These are phyloP conservation scores for Mellilla xanthometata DNA, from an alignment of 2,888 invertebrate genomes.

Conservation along the genomic window DNA sequence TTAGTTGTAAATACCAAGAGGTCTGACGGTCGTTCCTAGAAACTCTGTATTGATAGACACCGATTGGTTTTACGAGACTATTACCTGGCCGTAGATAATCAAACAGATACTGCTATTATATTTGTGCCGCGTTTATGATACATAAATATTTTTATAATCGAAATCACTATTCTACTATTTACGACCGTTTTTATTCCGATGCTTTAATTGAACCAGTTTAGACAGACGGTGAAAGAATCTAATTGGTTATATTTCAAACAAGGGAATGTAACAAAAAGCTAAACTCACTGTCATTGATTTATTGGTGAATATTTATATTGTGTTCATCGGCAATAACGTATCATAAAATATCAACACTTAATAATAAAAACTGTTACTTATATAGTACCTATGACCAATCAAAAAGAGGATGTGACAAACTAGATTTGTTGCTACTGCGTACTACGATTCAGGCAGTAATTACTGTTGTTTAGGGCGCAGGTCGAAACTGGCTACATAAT, in stretches of 20 bases:
- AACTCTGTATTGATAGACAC: constrained; percentile 16
- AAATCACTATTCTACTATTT: constrained; percentile 41
- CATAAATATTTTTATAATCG: constrained; percentile 43
- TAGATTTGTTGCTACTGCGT: too few relatives aligned
- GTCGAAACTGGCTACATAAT: too few relatives aligned
- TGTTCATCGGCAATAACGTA: constrained; percentile 15
- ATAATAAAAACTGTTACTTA: too few relatives aligned
- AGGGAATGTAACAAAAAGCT: constrained; percentile 29
- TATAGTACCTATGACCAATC: too few relatives aligned
- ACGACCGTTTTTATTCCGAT: constrained; percentile 40
- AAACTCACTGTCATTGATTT: constrained; percentile 32
- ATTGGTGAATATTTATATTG: constrained; percentile 27
- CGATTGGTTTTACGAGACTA: constrained; percentile 28
- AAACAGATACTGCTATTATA: constrained; percentile 36
- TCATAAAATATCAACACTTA: constrained; percentile 13
- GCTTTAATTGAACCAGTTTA: constrained; percentile 38
- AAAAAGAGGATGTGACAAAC: too few relatives aligned
- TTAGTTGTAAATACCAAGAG: too few relatives aligned
- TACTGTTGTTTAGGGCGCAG: too few relatives aligned
- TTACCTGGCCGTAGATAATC: constrained; percentile 29
- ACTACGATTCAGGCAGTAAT: too few relatives aligned
- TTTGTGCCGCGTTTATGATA: constrained; percentile 38
- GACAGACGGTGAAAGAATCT: constrained; percentile 33
- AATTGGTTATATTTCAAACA: constrained; percentile 38
- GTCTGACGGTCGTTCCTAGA: too few relatives aligned